Evolutionary conservation across 2,113 vertebrate species (phyloP), one percentile per base, ranked within the genome.

Genomic region (Ageneiosus marmoratus): DNA sequence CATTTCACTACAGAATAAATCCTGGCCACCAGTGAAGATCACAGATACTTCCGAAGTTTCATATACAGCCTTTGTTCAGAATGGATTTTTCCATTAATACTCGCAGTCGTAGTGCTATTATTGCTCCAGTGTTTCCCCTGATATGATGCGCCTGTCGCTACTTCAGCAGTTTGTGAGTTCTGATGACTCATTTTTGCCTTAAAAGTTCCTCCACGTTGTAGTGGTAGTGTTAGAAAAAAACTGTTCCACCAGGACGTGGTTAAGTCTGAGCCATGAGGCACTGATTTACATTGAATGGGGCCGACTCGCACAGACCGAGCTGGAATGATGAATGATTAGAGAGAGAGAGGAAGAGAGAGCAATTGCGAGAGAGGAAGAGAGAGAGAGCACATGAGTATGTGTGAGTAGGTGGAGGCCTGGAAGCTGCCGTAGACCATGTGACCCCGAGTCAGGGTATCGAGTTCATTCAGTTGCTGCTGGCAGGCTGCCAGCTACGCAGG

Each of bases 391-490:
- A 41, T 7, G 27, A 29, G 29, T 8, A 84, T 62, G 0, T 73
- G n/a, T 85, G 88, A 77, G 72, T 67, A 56, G 73, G 72, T 85
- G 80, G 90, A 86, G 88, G 90, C 90, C 88, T 84, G 85, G 82
- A 89, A 89, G 88, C 89, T 87, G 86, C 84, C 81, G 84, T 77
- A 58, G 85, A 92, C 90, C 93, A 93, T 93, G 93, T 94, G 93
- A 94, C 91, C 89, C 2, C 79, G 89, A 88, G 92, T 93, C 91
- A 87, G 92, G 92, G 91, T 93, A 94, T 90, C 91, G 93, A 91
- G 93, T 94, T 94, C 94, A 93, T 92, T 93, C 91, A 93, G 92
- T 92, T 91, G 92, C 89, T 90, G 87, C 87, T 93, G 91, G 92
- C 92, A 51, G 51, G 32, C 20, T 77, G 77, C 77, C 83, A 76